These are phyloP conservation scores for Coptodon bakossiorum DNA, from an alignment of 2,113 vertebrate genomes.

Conservation along the genomic window DNA sequence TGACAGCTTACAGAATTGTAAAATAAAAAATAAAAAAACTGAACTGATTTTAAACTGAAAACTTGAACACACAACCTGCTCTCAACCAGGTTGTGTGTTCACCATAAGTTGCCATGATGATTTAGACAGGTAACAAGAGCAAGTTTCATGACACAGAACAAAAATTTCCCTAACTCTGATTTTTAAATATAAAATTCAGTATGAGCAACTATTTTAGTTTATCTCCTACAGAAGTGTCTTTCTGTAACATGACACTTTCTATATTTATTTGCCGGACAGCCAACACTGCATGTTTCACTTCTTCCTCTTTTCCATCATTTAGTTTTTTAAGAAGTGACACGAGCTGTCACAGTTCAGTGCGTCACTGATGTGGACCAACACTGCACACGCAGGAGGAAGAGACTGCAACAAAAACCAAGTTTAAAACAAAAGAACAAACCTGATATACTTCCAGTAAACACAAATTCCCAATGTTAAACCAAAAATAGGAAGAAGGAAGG, in stretches of 20 bases:
- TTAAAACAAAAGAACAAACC: neutral
- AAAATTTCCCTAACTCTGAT: accelerated
- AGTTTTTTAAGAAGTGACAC: neutral
- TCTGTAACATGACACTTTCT: neutral
- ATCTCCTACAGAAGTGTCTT: neutral
- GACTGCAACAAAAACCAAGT: neutral
- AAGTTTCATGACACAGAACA: neutral
- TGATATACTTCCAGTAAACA: neutral
- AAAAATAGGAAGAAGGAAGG: neutral
- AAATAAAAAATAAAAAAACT: neutral
- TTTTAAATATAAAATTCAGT: neutral
- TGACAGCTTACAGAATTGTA: neutral
- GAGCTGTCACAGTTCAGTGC: neutral
- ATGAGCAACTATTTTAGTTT: neutral
- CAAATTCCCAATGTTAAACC: accelerated
- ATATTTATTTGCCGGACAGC: neutral
- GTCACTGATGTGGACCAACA: neutral
- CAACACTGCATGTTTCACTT: neutral
- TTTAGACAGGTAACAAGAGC: neutral
- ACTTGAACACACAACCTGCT: neutral
- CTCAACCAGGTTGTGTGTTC: neutral
- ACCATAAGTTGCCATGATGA: neutral
- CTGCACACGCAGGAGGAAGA: neutral
- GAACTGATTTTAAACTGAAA: neutral
- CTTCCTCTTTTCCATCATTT: neutral